Percentiles rank a stretch among this genome's conserved stretches.
Evolutionary conservation across 1,140 invertebrate genomes (phyloP).

Genomic region (Drosophila truncata): DNA sequence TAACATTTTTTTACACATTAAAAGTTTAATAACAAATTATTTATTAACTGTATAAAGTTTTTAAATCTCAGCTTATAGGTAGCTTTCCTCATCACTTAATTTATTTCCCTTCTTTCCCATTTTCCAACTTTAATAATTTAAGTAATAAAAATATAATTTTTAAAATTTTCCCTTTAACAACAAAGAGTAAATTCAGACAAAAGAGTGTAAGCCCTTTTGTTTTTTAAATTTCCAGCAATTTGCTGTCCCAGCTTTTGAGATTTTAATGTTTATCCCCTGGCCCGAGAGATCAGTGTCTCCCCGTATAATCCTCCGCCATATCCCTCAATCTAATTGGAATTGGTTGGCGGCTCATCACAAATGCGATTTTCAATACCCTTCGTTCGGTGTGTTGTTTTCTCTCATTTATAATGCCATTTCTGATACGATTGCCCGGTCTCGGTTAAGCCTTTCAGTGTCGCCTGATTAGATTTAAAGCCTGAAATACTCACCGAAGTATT

Average conservation of each 20-base stretch:
- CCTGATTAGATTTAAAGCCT: constrained; percentile 54
- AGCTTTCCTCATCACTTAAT: background rate
- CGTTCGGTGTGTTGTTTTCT: background rate
- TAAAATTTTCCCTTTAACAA: background rate
- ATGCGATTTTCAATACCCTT: constrained; percentile 14
- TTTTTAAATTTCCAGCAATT: background rate
- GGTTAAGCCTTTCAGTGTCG: constrained; percentile 30
- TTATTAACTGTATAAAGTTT: background rate
- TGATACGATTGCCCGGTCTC: constrained; percentile 25
- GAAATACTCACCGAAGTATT: constrained; percentile 75
- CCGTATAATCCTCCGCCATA: constrained; percentile 27
- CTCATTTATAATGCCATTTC: constrained; percentile 35
- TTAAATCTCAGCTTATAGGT: background rate
- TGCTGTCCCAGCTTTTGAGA: background rate
- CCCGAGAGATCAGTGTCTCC: constrained; percentile 3
- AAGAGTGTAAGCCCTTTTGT: background rate
- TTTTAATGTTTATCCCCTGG: background rate
- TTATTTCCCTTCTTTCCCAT: background rate
- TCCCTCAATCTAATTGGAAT: constrained; percentile 35
- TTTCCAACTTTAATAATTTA: background rate
- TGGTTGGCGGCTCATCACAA: background rate
- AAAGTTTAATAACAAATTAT: background rate
- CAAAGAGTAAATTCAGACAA: background rate
- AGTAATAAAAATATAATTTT: background rate
- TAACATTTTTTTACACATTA: rapidly evolving